These are phyloP conservation scores for Meteorus cinctellus DNA, from an alignment of 2,888 invertebrate genomes.

Conservation along the genomic window DNA sequence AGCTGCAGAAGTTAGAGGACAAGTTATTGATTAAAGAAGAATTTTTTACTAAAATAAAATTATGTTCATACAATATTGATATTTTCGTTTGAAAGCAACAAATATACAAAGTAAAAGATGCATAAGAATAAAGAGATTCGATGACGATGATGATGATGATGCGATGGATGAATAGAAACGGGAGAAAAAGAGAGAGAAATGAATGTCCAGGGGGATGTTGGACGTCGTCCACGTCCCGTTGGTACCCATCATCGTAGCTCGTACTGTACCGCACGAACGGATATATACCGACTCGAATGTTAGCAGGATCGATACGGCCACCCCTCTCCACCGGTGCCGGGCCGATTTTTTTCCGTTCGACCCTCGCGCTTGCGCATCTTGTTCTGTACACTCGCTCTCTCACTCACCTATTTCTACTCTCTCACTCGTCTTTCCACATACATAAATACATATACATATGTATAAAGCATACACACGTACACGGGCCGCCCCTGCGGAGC, in stretches of 20 bases:
- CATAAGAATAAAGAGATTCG: slow-evolving; percentile 7
- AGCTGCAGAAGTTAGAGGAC: not conserved
- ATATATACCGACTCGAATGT: slow-evolving; percentile 68
- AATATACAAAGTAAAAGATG: slow-evolving; percentile 10
- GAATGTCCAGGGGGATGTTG: slow-evolving; percentile 41
- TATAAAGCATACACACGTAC: not conserved
- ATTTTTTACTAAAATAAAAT: not conserved
- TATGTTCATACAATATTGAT: not conserved
- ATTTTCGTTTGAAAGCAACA: slow-evolving; percentile 1
- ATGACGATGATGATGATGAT: slow-evolving; percentile 2
- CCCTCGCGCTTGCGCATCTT: slow-evolving; percentile 62
- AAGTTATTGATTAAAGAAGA: not conserved
- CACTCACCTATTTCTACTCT: slow-evolving; percentile 34
- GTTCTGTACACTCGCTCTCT: slow-evolving; percentile 26
- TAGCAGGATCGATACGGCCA: slow-evolving; percentile 69
- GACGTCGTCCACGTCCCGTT: slow-evolving; percentile 56
- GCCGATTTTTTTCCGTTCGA: slow-evolving; percentile 77
- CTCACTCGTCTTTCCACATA: slow-evolving; percentile 38
- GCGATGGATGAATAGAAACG: not conserved
- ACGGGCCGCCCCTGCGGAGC: slow-evolving; percentile 37
- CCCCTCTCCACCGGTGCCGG: slow-evolving; percentile 72
- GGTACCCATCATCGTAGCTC: slow-evolving; percentile 57
- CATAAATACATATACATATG: slow-evolving; percentile 34
- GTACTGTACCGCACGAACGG: slow-evolving; percentile 73
- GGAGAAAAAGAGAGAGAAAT: slow-evolving; percentile 16